A percentile compares a stretch with the other conserved stretches of the same genome.
phyloP scores from a whole-genome alignment of 2,113 vertebrate species.

The zebrafish (Danio rerio) region GRCz12tu NC_133187.1:13981501-13982000 shows the following conservation, averaged over 20 bases:
- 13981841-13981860: not conserved
- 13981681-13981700: too few relatives aligned
- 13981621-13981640: too few relatives aligned
- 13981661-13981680: too few relatives aligned
- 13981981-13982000: not conserved
- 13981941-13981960: not conserved
- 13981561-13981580: too few relatives aligned
- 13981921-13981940: not conserved
- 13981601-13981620: too few relatives aligned
- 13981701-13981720: too few relatives aligned
- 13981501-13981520: not conserved
- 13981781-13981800: not conserved
- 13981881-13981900: conserved; percentile 17
- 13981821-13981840: not conserved
- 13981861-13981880: not conserved
- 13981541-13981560: not conserved
- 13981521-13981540: not conserved
- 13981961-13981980: not conserved
- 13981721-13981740: too few relatives aligned
- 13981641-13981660: too few relatives aligned
- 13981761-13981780: not conserved
- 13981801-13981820: not conserved
- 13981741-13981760: not conserved
- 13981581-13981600: too few relatives aligned
- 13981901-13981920: conserved; percentile 21